phyloP scores from a whole-genome alignment of 2,797 vertebrate genomes.

The Melanitta fusca region DNA sequence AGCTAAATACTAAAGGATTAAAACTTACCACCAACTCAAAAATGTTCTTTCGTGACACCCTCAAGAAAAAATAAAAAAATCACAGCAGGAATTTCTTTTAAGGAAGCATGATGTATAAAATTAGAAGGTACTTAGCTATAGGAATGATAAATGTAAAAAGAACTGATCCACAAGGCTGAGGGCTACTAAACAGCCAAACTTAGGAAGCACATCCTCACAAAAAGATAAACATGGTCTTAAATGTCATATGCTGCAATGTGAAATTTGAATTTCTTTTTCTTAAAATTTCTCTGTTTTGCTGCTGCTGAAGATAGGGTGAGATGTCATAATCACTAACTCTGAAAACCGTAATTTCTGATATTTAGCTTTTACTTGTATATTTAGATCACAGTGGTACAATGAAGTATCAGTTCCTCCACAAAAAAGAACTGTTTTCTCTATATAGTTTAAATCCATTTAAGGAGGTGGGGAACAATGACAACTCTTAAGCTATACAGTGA shows the following conservation, averaged over 20 bases:
- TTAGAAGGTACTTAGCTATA: neutral
- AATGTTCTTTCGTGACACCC: neutral
- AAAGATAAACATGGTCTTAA: neutral
- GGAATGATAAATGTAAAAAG: neutral
- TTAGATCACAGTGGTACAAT: neutral
- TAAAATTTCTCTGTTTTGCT: neutral
- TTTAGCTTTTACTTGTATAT: neutral
- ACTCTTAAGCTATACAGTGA: neutral
- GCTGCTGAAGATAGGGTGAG: neutral
- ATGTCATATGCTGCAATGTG: neutral
- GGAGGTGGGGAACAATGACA: too few species aligned
- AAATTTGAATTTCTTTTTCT: neutral
- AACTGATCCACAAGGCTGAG: neutral
- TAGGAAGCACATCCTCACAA: neutral
- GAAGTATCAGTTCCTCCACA: neutral
- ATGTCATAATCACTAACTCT: neutral
- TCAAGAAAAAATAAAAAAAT: neutral
- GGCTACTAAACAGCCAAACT: neutral
- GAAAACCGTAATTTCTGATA: neutral
- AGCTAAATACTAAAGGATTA: neutral
- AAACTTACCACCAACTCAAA: neutral
- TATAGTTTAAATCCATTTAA: neutral
- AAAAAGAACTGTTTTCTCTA: neutral
- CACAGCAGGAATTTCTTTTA: neutral
- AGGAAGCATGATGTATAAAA: neutral